A percentile compares a stretch with the other conserved stretches of the same genome.
Evolutionary conservation across 2,797 vertebrate genomes (phyloP).

Genomic region (Dendrocincla tyrannina): DNA sequence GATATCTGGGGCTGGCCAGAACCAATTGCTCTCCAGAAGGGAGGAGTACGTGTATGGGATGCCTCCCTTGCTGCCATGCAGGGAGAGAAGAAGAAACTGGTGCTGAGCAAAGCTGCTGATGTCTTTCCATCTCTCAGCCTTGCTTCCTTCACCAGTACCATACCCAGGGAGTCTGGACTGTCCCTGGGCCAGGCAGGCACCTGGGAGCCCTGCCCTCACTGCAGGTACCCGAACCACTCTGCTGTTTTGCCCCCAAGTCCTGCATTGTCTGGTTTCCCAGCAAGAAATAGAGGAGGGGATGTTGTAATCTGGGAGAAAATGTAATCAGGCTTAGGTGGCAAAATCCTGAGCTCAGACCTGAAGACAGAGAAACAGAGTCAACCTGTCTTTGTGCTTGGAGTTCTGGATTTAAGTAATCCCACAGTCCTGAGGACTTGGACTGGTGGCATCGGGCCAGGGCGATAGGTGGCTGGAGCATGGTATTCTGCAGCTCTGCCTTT

Average conservation of each 20-base stretch:
- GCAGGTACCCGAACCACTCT: rapidly evolving
- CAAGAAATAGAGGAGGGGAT: background rate
- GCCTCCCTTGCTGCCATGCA: background rate
- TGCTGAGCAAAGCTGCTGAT: background rate
- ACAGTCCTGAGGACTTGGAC: background rate
- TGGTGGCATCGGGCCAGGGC: background rate
- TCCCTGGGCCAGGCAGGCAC: too few species aligned
- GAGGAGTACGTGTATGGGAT: background rate
- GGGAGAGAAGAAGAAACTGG: background rate
- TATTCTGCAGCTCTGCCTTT: background rate
- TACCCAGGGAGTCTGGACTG: background rate
- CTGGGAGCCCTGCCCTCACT: background rate
- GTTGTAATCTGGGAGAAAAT: rapidly evolving
- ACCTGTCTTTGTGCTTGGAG: background rate
- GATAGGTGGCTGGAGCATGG: rapidly evolving
- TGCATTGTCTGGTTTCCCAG: rapidly evolving
- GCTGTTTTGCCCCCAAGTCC: rapidly evolving
- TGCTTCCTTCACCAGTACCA: background rate
- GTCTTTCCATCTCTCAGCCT: background rate
- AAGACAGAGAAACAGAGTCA: background rate
- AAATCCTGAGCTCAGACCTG: background rate
- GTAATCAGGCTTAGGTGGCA: background rate
- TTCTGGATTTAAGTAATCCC: background rate
- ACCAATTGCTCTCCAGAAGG: background rate
- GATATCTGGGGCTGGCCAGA: background rate